A percentile compares a stretch with the other conserved stretches of the same genome.
Evolutionary conservation across 2,888 invertebrate genomes (phyloP).

Genomic region (Pterostichus madidus): DNA sequence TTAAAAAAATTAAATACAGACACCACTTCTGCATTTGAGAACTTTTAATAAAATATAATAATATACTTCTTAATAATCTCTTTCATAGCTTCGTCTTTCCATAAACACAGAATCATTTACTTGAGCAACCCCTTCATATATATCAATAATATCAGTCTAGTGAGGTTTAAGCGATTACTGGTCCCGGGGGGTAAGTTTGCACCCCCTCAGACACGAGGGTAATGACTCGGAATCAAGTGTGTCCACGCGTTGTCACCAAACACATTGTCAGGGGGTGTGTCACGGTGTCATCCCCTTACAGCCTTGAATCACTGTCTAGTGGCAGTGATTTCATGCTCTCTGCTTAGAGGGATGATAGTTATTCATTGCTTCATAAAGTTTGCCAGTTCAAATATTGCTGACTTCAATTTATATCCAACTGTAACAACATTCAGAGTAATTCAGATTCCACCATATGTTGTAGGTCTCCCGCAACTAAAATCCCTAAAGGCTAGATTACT

Average conservation of each 20-base stretch:
- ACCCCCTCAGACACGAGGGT: conserved; percentile 20
- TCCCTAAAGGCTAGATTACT: too few species aligned
- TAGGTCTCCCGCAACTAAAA: too few species aligned
- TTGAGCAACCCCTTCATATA: conserved; percentile 23
- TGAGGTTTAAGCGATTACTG: conserved; percentile 47
- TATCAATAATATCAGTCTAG: conserved; percentile 32
- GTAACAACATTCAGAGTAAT: too few species aligned
- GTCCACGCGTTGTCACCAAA: conserved; percentile 57
- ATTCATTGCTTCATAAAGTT: too few species aligned
- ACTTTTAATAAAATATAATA: too few species aligned
- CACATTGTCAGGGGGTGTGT: conserved; percentile 43
- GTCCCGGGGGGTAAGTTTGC: conserved; percentile 31
- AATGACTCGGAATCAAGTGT: conserved; percentile 61
- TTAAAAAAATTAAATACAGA: too few species aligned
- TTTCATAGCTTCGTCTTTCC: too few species aligned
- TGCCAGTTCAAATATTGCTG: too few species aligned
- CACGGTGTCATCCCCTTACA: conserved; percentile 32
- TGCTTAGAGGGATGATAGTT: conserved; percentile 1
- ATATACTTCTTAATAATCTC: too few species aligned
- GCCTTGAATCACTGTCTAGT: conserved; percentile 13
- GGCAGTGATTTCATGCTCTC: conserved; percentile 17
- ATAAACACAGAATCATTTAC: conserved; percentile 16
- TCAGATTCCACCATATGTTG: too few species aligned
- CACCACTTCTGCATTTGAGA: too few species aligned
- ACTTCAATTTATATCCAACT: too few species aligned